Evolutionary conservation across 2,888 invertebrate species (phyloP), one percentile per base, ranked within the genome.

Genomic region (Chloroclystis v-ata): DNA sequence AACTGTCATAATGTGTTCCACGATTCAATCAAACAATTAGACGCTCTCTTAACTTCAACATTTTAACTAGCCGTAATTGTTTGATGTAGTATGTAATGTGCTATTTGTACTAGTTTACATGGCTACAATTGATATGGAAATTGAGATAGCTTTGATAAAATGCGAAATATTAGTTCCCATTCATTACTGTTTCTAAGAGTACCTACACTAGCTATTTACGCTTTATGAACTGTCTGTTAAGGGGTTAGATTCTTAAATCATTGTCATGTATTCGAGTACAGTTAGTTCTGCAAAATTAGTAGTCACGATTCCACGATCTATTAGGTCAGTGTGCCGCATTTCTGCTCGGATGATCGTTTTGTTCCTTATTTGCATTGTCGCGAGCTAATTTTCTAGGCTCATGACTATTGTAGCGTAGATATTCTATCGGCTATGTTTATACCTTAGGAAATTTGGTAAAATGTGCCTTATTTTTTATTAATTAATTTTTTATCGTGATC

Each of bases 261-360:
- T 20, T 20, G 3, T 20, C 20, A 20, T 5, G n/a, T n/a, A n/a
- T n/a, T n/a, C 20, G 3, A 20, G 20, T 5, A 20, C 20, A 4
- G 20, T 20, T 20, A 5, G 20, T 20, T 20, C 20, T 20, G 20
- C 20, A 14, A 11, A 46, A 39, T 43, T 35, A 6, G 35, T 38
- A 28, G 40, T 43, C 46, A 43, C 39, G 43, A 50, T 39, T 40
- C 26, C 37, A 35, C 43, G 35, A 43, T 35, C 33, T 50, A 47
- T 40, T 50, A 43, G 43, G 50, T 50, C 50, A 50, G 39, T 39
- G 35, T 43, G 45, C 37, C 46, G 50, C 46, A 46, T 50, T 46
- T 50, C 46, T 50, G 50, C 46, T 50, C 32, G 50, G 29, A 47
- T 50, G 46, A 50, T 43, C 43, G 43, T 32, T 43, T 24, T 43